Evolutionary conservation across 2,888 invertebrate genomes (phyloP).

Genomic region (Plebejus melissa): DNA sequence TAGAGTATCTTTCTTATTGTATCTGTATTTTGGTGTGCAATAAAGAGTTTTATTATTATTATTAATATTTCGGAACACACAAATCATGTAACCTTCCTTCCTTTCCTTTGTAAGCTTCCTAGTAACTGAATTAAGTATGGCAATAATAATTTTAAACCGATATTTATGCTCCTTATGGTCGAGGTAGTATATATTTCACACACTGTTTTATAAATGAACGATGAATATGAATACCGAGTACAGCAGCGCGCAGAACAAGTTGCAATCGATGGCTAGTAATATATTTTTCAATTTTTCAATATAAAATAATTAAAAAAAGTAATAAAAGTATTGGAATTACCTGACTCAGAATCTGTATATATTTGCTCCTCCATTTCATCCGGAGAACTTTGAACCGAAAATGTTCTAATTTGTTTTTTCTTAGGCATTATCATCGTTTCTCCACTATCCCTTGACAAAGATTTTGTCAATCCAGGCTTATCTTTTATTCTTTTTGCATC

Average conservation of each 20-base stretch:
- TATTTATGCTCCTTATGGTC: no score
- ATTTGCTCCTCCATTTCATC: slow-evolving; percentile 77
- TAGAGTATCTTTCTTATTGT: no score
- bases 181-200: no score
- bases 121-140: no score
- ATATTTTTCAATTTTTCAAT: not conserved
- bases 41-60: no score
- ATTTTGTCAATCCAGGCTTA: slow-evolving; percentile 66
- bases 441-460: slow-evolving; percentile 70
- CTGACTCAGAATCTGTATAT: slow-evolving; percentile 76
- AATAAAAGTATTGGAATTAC: slow-evolving; percentile 41
- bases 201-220: no score
- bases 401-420: slow-evolving; percentile 69
- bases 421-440: slow-evolving; percentile 71
- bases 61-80: no score
- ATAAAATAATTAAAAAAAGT: not conserved
- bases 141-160: no score
- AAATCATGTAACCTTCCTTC: no score
- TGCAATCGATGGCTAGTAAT: not conserved
- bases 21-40: no score
- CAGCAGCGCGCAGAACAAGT: not conserved
- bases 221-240: no score
- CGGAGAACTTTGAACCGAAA: slow-evolving; percentile 75
- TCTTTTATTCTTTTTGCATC: slow-evolving; percentile 59
- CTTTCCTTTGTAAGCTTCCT: no score